Evolutionary conservation across 2,113 vertebrate species (phyloP).

Genomic region (Otus sunia): DNA sequence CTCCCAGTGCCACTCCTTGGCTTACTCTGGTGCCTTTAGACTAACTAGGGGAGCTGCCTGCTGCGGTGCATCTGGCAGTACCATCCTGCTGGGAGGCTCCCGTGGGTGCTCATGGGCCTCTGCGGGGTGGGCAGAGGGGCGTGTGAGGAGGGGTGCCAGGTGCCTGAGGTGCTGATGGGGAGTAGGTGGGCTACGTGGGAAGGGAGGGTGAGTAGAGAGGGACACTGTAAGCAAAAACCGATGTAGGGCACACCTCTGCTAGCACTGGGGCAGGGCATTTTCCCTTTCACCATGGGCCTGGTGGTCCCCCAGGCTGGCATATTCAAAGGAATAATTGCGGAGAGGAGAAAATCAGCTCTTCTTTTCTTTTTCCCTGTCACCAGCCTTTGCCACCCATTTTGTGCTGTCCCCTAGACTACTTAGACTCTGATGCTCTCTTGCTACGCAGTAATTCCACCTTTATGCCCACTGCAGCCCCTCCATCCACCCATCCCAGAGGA

Average conservation of each 20-base stretch:
- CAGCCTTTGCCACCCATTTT: not conserved
- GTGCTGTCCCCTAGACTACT: not conserved
- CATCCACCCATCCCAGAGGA: not conserved
- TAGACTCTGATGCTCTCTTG: not conserved
- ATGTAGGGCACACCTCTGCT: not conserved
- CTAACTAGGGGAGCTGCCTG: not conserved
- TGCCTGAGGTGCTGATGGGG: not conserved
- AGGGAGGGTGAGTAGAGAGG: not conserved
- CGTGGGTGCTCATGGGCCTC: not conserved
- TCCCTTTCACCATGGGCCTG: not conserved
- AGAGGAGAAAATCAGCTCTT: not conserved
- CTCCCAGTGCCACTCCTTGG: not conserved
- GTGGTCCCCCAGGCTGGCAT: not conserved
- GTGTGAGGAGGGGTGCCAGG: not conserved
- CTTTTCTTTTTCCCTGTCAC: not conserved
- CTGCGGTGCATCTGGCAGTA: not conserved
- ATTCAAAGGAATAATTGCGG: not conserved
- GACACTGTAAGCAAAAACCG: not conserved
- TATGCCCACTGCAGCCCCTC: not conserved
- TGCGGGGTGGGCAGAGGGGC: not conserved
- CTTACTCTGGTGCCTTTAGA: not conserved
- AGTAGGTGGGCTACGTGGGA: not conserved
- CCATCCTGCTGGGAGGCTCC: too few relatives aligned
- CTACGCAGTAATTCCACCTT: too few relatives aligned
- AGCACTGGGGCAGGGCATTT: not conserved